Percentiles rank a stretch among this genome's conserved stretches.
Evolutionary conservation across 1,140 invertebrate species (phyloP).

Genomic region (Drosophila sproati): DNA sequence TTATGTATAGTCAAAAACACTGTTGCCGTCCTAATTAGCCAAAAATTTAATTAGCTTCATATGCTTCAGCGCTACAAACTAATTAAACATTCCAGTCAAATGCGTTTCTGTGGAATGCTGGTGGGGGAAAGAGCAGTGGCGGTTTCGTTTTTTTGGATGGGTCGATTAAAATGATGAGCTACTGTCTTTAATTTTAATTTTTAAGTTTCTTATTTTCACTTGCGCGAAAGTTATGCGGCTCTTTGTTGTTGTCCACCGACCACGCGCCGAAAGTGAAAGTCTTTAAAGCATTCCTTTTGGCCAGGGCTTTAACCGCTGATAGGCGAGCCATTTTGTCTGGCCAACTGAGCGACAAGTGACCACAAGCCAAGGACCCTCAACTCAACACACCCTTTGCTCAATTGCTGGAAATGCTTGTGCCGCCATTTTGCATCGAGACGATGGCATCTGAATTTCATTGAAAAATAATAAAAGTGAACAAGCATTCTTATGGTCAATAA

Average conservation of each 20-base stretch:
- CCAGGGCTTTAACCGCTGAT: neutral
- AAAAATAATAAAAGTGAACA: conserved; percentile 1
- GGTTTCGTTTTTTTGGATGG: conserved; percentile 3
- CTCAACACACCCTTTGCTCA: neutral
- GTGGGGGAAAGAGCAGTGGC: neutral
- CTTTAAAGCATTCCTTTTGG: conserved; percentile 47
- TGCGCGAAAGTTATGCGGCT: conserved; percentile 60
- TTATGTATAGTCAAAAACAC: conserved; percentile 57
- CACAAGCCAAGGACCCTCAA: neutral
- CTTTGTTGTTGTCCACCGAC: too few relatives aligned
- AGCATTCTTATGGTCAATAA: conserved; percentile 27
- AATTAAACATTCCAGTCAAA: conserved; percentile 74
- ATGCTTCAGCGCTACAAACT: conserved; percentile 39
- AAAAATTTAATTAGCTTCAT: conserved; percentile 52
- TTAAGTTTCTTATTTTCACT: conserved; percentile 69
- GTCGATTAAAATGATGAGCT: conserved; percentile 70
- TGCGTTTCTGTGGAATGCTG: neutral
- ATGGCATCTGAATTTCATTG: conserved; percentile 42
- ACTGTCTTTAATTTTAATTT: conserved; percentile 66
- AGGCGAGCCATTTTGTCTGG: conserved; percentile 6
- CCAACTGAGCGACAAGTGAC: conserved; percentile 8
- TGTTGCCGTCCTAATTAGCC: conserved; percentile 75
- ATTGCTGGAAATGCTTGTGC: neutral
- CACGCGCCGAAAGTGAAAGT: conserved; percentile 65
- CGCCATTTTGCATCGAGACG: conserved; percentile 7